Conservation (phyloP, 1,140 invertebrate species). For the Cotesia vestalis region DNA sequence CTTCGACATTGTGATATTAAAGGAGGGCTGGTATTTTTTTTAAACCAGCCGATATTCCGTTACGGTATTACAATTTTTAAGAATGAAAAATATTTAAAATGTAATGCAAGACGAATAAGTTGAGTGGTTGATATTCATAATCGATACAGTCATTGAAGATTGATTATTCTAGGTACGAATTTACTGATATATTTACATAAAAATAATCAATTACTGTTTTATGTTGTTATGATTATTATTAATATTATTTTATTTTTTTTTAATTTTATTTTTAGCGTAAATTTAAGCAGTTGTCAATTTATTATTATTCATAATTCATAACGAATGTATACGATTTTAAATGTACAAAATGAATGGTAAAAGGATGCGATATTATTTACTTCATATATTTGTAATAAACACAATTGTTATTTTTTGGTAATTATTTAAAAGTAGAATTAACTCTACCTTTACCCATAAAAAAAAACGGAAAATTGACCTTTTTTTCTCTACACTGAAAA, state of each 20-base stretch:
- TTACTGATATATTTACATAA: conserved; percentile 49
- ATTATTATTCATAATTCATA: conserved; percentile 45
- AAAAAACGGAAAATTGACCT: no score
- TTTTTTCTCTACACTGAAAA: no score
- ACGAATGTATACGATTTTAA: conserved; percentile 66
- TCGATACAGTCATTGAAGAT: conserved; percentile 41
- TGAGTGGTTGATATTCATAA: conserved; percentile 2
- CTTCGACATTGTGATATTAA: conserved; percentile 59
- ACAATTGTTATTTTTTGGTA: neutral
- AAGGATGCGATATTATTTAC: conserved; percentile 26
- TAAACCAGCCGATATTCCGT: conserved; percentile 39
- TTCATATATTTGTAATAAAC: neutral
- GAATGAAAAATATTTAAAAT: conserved; percentile 14
- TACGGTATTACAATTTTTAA: conserved; percentile 47
- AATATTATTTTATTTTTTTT: conserved; percentile 17
- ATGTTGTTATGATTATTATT: no score
- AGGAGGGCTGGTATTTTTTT: conserved; percentile 42
- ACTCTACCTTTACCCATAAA: neutral
- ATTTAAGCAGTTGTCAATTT: conserved; percentile 62
- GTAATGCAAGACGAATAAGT: conserved; percentile 13
- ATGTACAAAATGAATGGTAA: conserved; percentile 61
- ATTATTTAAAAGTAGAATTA: neutral
- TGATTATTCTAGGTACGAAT: conserved; percentile 65
- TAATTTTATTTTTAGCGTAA: conserved; percentile 35
- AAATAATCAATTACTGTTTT: conserved; percentile 13